phyloP scores from a whole-genome alignment of 2,888 invertebrate species.

The Pachydiplax longipennis region DNA sequence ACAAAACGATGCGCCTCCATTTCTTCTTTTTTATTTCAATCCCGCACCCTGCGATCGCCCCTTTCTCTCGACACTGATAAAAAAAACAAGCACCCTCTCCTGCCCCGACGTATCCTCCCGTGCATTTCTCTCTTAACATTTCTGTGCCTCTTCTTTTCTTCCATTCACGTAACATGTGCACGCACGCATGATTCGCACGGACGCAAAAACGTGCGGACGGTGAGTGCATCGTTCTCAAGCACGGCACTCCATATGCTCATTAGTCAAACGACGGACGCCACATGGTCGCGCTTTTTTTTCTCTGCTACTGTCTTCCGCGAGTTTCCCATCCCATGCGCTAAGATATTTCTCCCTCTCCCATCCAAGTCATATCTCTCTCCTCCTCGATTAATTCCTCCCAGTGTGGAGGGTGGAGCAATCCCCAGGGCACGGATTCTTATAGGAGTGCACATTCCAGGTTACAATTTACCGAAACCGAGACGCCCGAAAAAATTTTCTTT shows the following conservation, averaged over 20 bases:
- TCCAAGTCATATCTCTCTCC: too few species aligned
- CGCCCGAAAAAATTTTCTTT: too few species aligned
- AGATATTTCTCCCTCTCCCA: background rate
- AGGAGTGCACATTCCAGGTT: too few species aligned
- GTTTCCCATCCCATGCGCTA: background rate
- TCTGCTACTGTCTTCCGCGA: background rate
- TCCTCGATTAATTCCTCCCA: too few species aligned
- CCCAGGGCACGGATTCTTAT: too few species aligned
- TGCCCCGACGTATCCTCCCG: background rate
- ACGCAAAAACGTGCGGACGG: background rate
- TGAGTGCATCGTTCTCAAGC: background rate
- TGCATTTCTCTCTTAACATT: background rate
- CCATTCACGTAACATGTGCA: conserved; percentile 24
- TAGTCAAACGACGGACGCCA: conserved; percentile 26
- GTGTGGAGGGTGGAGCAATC: too few species aligned
- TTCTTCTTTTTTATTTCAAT: conserved; percentile 21
- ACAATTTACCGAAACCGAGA: too few species aligned
- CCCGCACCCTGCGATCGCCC: background rate
- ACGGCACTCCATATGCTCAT: conserved; percentile 27
- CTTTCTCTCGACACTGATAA: background rate
- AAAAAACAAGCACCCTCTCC: background rate
- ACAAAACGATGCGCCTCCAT: background rate
- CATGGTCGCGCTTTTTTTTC: background rate
- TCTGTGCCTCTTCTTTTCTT: background rate
- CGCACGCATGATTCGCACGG: background rate